phyloP scores from a whole-genome alignment of 2,888 invertebrate genomes.

The Periphyllus acericola region DNA sequence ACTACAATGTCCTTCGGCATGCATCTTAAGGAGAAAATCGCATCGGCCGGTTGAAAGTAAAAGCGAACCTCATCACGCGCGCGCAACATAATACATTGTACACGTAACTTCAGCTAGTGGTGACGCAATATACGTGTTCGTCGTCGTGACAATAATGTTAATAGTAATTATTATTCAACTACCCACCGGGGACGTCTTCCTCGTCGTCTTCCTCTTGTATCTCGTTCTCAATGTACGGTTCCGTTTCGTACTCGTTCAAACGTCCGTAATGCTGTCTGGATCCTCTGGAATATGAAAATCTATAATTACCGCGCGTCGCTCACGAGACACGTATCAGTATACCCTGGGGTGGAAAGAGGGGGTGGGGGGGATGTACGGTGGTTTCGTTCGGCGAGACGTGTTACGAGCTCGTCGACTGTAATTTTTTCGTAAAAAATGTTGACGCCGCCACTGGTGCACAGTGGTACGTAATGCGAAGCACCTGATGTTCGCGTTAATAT shows the following conservation, averaged over 20 bases:
- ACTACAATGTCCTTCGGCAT: conserved; percentile 15
- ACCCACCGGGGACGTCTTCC: conserved; percentile 65
- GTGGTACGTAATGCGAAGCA: no score
- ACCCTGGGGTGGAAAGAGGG: no score
- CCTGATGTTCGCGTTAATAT: no score
- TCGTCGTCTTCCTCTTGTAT: conserved; percentile 66
- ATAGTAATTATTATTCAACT: neutral
- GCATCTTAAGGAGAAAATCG: conserved; percentile 33
- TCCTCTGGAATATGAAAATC: conserved; percentile 64
- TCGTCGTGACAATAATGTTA: neutral
- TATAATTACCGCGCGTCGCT: no score
- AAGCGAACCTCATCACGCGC: neutral
- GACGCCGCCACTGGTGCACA: no score
- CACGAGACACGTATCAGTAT: no score
- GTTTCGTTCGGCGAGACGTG: no score
- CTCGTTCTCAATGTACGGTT: conserved; percentile 66
- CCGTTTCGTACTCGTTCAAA: conserved; percentile 67
- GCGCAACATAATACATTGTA: neutral
- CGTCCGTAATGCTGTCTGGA: conserved; percentile 65
- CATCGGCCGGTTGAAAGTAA: conserved; percentile 26
- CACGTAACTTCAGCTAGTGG: neutral
- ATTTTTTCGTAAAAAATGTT: no score
- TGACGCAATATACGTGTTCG: no score
- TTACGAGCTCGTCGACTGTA: no score
- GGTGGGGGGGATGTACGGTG: no score